Conservation (phyloP, 1,140 invertebrate species). For the Phenacoccus solenopsis region DNA sequence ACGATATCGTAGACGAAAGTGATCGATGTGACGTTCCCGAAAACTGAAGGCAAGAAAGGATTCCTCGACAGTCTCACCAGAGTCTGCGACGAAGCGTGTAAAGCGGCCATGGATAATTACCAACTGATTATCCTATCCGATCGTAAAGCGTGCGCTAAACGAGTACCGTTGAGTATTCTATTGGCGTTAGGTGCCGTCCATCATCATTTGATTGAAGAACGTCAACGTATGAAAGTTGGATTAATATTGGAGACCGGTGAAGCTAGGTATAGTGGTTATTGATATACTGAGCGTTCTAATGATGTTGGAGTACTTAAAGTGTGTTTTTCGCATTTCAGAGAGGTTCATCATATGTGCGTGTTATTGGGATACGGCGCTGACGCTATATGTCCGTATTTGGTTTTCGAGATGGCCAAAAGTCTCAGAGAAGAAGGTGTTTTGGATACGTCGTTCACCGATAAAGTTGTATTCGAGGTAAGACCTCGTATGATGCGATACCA, state of each 20-base stretch:
- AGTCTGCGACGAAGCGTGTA: conserved; percentile 67
- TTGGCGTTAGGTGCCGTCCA: conserved; percentile 86
- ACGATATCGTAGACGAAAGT: conserved; percentile 54
- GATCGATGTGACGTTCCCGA: conserved; percentile 80
- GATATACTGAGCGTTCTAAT: no score
- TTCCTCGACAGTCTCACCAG: conserved; percentile 62
- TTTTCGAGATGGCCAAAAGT: conserved; percentile 78
- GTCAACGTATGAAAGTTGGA: conserved; percentile 92
- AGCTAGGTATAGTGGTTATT: conserved; percentile 58
- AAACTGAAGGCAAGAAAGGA: conserved; percentile 53
- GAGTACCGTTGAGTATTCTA: conserved; percentile 68
- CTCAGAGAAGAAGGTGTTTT: conserved; percentile 71
- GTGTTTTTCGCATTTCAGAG: no score
- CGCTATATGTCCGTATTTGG: conserved; percentile 92
- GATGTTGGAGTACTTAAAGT: conserved; percentile 5
- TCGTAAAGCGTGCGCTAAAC: conserved; percentile 51
- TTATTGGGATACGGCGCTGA: conserved; percentile 94
- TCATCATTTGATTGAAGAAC: conserved; percentile 87
- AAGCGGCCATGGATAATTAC: conserved; percentile 64
- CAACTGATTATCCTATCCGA: conserved; percentile 86
- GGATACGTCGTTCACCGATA: conserved; percentile 58
- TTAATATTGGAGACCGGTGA: conserved; percentile 88
- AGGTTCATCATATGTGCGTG: conserved; percentile 95
- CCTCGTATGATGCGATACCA: background rate
- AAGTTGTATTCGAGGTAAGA: conserved; percentile 67